A percentile compares a stretch with the other conserved stretches of the same genome.
phyloP scores from a whole-genome alignment of 2,888 invertebrate genomes.

The Ophraella communa region DNA sequence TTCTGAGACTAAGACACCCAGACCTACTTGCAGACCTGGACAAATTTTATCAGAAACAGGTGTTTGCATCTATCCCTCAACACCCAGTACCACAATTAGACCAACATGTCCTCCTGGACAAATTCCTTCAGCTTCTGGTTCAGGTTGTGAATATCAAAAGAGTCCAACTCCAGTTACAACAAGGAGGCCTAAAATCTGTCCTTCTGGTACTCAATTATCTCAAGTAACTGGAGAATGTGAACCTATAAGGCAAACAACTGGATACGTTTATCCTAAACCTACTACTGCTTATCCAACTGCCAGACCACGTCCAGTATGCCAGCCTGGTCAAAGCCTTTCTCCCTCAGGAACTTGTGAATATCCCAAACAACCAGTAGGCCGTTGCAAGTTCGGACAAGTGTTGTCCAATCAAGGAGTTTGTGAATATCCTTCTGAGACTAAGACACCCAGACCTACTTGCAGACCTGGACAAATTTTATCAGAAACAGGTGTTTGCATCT shows the following conservation, averaged over 20 bases:
- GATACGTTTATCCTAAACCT: slow-evolving; percentile 29
- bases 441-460: slow-evolving; percentile 28
- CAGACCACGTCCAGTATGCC: slow-evolving; percentile 25
- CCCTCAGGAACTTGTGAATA: slow-evolving; percentile 26
- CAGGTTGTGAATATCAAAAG: slow-evolving; percentile 24
- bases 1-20: not conserved
- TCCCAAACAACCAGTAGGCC: slow-evolving; percentile 46
- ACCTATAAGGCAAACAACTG: slow-evolving; percentile 14
- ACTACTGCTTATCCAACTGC: slow-evolving; percentile 52
- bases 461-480: slow-evolving; percentile 28
- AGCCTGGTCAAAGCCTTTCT: slow-evolving; percentile 38
- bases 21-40: not conserved
- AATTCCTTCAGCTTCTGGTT: slow-evolving; percentile 2
- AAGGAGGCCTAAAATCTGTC: slow-evolving; percentile 2
- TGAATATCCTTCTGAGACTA: slow-evolving; percentile 21
- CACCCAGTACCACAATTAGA: slow-evolving; percentile 37
- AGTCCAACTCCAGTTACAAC: not conserved
- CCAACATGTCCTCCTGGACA: slow-evolving; percentile 56
- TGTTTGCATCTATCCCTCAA: slow-evolving; percentile 51
- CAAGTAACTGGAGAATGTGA: slow-evolving; percentile 11
- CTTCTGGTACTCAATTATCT: slow-evolving; percentile 29
- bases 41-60: slow-evolving; percentile 34
- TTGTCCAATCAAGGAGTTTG: slow-evolving; percentile 25
- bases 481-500: slow-evolving; percentile 7
- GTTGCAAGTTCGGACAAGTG: slow-evolving; percentile 50